Evolutionary conservation across 1,140 invertebrate genomes (phyloP), one percentile per base, ranked within the genome.

Genomic region (Sitodiplosis mosellana): DNA sequence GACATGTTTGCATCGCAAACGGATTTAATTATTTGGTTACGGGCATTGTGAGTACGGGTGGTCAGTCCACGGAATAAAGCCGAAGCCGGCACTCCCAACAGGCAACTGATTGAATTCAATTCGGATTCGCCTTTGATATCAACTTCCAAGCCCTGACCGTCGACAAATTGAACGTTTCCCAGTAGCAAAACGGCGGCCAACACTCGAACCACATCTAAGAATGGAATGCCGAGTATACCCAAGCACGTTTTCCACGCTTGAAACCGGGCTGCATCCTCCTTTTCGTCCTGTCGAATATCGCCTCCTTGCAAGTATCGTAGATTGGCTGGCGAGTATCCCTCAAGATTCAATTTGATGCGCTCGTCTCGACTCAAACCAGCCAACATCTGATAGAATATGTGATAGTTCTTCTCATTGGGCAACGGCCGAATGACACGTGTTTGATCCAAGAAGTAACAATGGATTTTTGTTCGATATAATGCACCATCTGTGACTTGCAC

Each of bases 311-410:
- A 60, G 59, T 91, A 92, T 54, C 76, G 71, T 37, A 93, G 64
- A 57, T 87, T 88, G 41, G 78, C 73, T 1, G 86, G 69, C 36
- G 79, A 78, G 59, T 87, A 88, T 4, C 85, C 84, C 56, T 90
- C 84, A 33, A 92, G 66, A 58, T 87, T 83, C 2, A 93, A 69
- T 66, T 84, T 86, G 1, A 76, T 74, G 65, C 88, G 75, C 67
- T 94, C 91, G 54, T 94, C 89, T 42, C 77, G 65, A 12, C 80
- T 80, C 1, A 96, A 72, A 3, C 90, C 90, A 14, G 88, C 88
- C 20, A 96, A 69, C 82, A 96, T 84, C 69, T 96, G 90, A 69
- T 96, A 96, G 70, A 96, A 96, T 59, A 95, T 93, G 60, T 95
- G 90, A 62, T 93, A 96, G 68, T 94, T 95, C 58, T 91, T 90